Base-by-base conservation (phyloP, 2,888 invertebrate species). In the Mythimna ferrago region DNA sequence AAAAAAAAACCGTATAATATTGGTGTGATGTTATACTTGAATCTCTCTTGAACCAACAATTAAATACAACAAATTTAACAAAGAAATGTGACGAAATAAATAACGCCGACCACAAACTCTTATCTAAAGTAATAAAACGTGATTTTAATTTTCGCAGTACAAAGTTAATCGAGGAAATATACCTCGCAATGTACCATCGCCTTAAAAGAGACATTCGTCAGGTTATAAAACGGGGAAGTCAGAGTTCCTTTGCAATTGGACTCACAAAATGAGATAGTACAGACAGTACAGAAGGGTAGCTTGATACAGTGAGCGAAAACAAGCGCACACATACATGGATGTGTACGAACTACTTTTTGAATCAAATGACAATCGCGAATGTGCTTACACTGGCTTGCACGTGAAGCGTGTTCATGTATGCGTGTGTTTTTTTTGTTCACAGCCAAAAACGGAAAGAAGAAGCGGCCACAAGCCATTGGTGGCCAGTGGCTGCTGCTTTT, bases 181-280 rank as follows among this genome's bases (percentile, higher is more conserved):
- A 57, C 48, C 53, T 71, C 38, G 5, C 26, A 72, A 32, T 69
- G 35, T 60, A 54, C n/a, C 44, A 64, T 57, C 3, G 62, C 44
- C 73, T 75, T 73, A 63, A 80, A 64, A 61, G 38, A 60, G 82
- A 80, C 76, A 80, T 81, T 84, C 76, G 56, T 66, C 76, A 82
- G 79, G 82, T 80, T 76, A 77, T 86, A 87, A 86, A 87, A 75
- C 78, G 61, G 66, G 72, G 66, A 60, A 73, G 78, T 79, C 68
- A 62, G 64, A 66, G 68, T 81, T 78, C 53, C 71, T 60, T 71
- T 66, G 67, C 71, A 76, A 81, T 81, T 80, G 71, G 38, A 64
- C 63, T 71, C 53, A 71, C 35, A 70, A 48, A 48, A 48, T 16
- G 14, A 3, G 32, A 32, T 32, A 32, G 32, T 32, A 32, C 32